Evolutionary conservation across 2,888 invertebrate species (phyloP), one percentile per base, ranked within the genome.

Genomic region (Hirtodrosophila cameraria): DNA sequence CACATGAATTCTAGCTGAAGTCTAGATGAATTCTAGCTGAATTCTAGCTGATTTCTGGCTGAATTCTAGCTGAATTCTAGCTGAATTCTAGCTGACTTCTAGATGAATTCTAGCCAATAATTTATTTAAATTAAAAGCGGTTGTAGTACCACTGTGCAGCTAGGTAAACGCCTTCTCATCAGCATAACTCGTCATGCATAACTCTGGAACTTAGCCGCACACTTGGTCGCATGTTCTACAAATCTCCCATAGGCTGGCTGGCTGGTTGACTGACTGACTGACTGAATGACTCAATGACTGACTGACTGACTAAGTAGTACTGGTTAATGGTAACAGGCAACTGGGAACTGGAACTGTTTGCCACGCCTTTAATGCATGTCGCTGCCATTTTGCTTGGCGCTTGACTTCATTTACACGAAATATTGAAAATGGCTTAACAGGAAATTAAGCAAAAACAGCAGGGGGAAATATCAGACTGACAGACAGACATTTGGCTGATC

Each of bases 361-460:
- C 12, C 60, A 60, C 58, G 65, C 65, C 75, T 75, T 72, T 53
- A 55, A 52, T 70, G 62, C 68, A 68, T 63, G 59, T 31, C 43
- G 72, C 65, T 69, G 68, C 61, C 72, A 72, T 75, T 72, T 74
- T 63, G 70, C 31, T 36, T 43, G 18, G 46, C 53, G 30, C 57
- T 35, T 59, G 74, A 55, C 62, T 69, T 59, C 58, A 62, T 81
- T n/a, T 66, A 72, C 42, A 45, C 67, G 59, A 70, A 68, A 78
- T 78, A 78, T 75, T 70, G 78, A 80, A 75, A 82, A 80, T 82
- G 80, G 78, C 75, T 69, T 78, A 76, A 76, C 80, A 80, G 82
- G 86, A 86, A 86, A 86, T 83, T 83, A 83, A 81, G 83, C 76
- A 66, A 75, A 73, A 77, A 75, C 74, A 74, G 67, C 74, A 70